A percentile compares a stretch with the other conserved stretches of the same genome.
Conservation (phyloP, 2,888 invertebrate species). For the Tenthredo scrophulariae region DNA sequence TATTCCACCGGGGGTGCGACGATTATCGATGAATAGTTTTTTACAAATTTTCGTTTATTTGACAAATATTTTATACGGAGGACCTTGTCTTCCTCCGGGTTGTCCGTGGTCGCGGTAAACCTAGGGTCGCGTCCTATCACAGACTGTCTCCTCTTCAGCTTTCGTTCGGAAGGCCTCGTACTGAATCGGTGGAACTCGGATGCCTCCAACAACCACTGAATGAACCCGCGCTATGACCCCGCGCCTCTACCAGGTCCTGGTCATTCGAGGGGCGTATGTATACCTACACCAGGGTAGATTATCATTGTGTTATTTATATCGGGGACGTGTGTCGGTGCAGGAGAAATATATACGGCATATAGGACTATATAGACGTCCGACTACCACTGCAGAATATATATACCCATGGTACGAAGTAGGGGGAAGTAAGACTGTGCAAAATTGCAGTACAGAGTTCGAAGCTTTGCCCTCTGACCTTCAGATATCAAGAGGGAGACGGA, state of each 20-base stretch:
- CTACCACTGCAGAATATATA: neutral
- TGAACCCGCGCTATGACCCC: constrained; percentile 71
- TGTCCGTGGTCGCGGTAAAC: constrained; percentile 58
- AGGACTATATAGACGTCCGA: neutral
- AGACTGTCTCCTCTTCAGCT: constrained; percentile 57
- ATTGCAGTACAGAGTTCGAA: neutral
- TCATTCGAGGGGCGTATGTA: constrained; percentile 36
- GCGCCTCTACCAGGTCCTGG: constrained; percentile 48
- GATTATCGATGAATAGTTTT: neutral
- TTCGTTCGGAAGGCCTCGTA: constrained; percentile 41
- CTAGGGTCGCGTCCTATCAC: constrained; percentile 59
- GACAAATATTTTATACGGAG: neutral
- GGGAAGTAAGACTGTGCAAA: neutral
- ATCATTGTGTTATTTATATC: neutral
- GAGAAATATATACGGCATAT: neutral
- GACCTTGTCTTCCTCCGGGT: neutral
- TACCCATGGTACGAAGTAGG: neutral
- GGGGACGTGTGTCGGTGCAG: neutral
- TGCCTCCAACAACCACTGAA: constrained; percentile 64
- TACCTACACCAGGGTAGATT: neutral
- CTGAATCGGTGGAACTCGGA: constrained; percentile 56
- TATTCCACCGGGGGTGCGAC: neutral
- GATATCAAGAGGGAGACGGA: neutral
- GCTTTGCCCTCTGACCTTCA: neutral
- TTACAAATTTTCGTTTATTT: neutral